Conservation (phyloP, 2,888 invertebrate genomes). For the Beris chalybata region DNA sequence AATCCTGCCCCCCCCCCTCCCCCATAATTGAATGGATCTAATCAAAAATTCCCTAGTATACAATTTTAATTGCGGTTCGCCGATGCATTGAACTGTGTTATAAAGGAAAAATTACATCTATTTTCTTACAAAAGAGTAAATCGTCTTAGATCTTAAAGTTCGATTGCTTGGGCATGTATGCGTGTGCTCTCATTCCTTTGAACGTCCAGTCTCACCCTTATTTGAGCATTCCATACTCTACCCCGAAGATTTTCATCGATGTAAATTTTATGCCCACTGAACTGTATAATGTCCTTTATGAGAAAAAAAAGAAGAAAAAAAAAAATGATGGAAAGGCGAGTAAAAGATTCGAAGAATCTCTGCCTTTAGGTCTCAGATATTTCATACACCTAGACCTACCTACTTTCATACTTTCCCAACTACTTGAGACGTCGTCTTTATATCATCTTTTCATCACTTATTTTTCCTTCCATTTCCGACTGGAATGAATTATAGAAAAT, state of each 20-base stretch:
- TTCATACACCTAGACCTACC: no score
- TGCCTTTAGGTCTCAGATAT: no score
- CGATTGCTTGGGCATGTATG: background rate
- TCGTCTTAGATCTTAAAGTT: background rate
- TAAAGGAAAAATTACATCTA: constrained; percentile 12
- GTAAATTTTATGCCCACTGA: constrained; percentile 37
- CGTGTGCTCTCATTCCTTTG: background rate
- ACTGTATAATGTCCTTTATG: constrained; percentile 35
- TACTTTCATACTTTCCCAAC: no score
- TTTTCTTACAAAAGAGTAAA: background rate
- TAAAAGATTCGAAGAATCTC: no score
- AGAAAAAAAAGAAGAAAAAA: no score
- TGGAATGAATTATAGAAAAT: constrained; percentile 11
- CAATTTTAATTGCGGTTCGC: constrained; percentile 7
- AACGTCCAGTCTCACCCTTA: background rate
- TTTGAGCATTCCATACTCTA: background rate
- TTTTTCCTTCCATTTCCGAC: constrained; percentile 10
- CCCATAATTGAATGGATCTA: no score
- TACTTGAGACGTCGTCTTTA: constrained; percentile 3
- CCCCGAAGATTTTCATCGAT: constrained; percentile 27
- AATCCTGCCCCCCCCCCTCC: no score
- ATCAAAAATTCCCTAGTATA: background rate
- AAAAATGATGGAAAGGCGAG: background rate
- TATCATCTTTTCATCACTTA: constrained; percentile 11
- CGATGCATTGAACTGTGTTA: constrained; percentile 16